A percentile compares a stretch with the other conserved stretches of the same genome.
phyloP scores from a whole-genome alignment of 2,888 invertebrate species.

The Amorpha juglandis region DNA sequence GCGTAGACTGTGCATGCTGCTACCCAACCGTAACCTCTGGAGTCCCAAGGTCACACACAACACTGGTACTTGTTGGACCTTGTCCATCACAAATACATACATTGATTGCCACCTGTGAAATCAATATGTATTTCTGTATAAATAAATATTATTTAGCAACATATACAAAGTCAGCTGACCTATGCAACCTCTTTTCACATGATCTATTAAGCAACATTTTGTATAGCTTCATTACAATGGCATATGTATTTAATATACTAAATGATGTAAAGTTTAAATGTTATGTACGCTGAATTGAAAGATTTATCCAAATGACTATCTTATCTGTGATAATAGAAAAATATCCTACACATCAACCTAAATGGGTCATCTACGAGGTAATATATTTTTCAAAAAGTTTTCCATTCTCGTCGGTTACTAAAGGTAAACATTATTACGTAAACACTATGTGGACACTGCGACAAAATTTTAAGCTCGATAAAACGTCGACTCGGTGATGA shows the following conservation, averaged over 20 bases:
- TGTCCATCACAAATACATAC: background rate
- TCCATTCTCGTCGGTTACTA: background rate
- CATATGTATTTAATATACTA: background rate
- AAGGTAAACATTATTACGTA: background rate
- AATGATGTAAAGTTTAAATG: background rate
- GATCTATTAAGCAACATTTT: background rate
- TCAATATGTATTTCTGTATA: background rate
- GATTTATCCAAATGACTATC: background rate
- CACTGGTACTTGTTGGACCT: background rate
- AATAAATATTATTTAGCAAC: background rate
- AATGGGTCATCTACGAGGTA: conserved; percentile 2
- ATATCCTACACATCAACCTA: conserved; percentile 16
- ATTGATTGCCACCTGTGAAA: background rate
- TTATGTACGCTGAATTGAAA: conserved; percentile 7
- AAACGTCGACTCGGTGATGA: conserved; percentile 6
- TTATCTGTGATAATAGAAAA: conserved; percentile 22
- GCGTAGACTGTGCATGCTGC: no score
- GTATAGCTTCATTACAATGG: background rate
- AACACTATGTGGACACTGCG: conserved; percentile 10
- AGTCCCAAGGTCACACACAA: background rate
- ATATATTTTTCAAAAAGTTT: conserved; percentile 20
- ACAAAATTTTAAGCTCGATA: conserved; percentile 21
- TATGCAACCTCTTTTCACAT: background rate
- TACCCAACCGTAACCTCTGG: background rate
- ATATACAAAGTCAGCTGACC: background rate